Base-by-base conservation (phyloP, 2,888 invertebrate species). In the Troides aeacus region DNA sequence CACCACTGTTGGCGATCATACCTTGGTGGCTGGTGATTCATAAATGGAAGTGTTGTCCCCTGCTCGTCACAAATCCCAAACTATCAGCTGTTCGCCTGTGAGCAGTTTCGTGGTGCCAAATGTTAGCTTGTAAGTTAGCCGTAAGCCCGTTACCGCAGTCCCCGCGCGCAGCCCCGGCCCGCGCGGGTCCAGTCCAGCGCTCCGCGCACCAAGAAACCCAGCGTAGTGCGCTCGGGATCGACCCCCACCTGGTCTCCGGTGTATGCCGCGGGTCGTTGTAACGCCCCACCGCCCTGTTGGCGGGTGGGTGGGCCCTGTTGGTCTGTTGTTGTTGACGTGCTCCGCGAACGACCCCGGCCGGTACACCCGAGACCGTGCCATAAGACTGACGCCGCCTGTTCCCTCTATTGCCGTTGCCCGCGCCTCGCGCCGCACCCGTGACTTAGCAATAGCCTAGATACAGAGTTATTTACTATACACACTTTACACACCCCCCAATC, bases 81-180 rank as follows among this genome's bases (percentile, higher is more conserved):
- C 2, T 8, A 46, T 10, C 10, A 50, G 50, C 15, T 18, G 2
- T 17, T 12, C 15, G 7, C 17, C 2, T 4, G 50, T 21, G 57
- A 57, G 62, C 71, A 74, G 72, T 74, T 72, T 68, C 74, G 73
- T 77, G 79, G 76, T 18, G 50, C 74, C 72, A 67, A 73, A 62
- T 50, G 0, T 57, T 78, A 76, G 64, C 50, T 21, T 0, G 82
- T 10, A 84, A 82, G 79, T 73, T 86, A 87, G 82, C 53, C 64
- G 7, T 87, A 88, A 89, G 88, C 75, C 92, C 84, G 90, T 87
- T 85, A 78, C 39, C 57, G 73, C 89, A 83, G 92, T 89, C 74
- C 89, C 90, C 89, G 89, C 85, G 88, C 87, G 92, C 88, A 75
- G 91, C 88, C 4, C 0, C 18, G 39, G 89, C 91, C 92, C 90